Percentiles rank a stretch among this genome's conserved stretches.
These are phyloP conservation scores for Misgurnus mizolepis DNA, from an alignment of 2,113 vertebrate species.

Conservation along the genomic window DNA sequence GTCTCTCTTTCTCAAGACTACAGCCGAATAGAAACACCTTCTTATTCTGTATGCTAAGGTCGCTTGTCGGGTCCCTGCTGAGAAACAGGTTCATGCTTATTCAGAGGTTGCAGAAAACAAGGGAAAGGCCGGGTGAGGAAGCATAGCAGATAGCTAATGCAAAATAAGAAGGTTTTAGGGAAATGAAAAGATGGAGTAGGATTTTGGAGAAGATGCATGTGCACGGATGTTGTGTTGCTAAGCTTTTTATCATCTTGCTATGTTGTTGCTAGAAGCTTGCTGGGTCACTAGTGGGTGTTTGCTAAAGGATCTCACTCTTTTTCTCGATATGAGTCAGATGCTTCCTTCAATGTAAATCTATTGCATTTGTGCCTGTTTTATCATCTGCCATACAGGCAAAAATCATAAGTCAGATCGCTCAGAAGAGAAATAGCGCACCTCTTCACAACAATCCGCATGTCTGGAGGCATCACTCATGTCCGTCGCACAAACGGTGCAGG, in stretches of 20 bases:
- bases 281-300: no score
- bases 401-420: no score
- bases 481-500: no score
- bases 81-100: constrained; percentile 1
- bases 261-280: no score
- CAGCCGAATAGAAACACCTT: not conserved
- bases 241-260: not conserved
- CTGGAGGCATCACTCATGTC: no score
- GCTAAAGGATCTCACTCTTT: no score
- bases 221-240: not conserved
- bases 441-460: no score
- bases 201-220: not conserved
- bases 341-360: no score
- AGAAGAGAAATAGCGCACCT: no score
- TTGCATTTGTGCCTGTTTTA: no score
- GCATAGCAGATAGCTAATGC: not conserved
- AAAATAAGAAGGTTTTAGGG: not conserved
- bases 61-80: not conserved
- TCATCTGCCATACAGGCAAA: no score
- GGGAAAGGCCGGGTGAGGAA: not conserved
- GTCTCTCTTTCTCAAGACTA: not conserved
- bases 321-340: no score
- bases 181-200: not conserved
- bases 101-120: constrained; percentile 33
- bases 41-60: not conserved